phyloP scores from a whole-genome alignment of 2,888 invertebrate genomes.

The Polydrusus tereticollis region DNA sequence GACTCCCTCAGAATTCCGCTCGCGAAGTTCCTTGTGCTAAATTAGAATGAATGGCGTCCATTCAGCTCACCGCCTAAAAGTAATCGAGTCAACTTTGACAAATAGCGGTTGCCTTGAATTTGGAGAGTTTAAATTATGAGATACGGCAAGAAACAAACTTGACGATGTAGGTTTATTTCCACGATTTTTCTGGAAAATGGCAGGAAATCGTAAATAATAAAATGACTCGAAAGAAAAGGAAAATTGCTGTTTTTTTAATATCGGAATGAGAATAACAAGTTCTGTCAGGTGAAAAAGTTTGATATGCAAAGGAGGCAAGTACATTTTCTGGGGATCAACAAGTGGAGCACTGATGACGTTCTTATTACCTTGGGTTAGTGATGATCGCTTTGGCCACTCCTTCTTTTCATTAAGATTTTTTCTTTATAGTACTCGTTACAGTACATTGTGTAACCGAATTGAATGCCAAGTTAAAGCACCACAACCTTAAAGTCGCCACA shows the following conservation, averaged over 20 bases:
- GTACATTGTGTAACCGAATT: neutral
- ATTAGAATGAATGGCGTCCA: constrained; percentile 59
- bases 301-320: no score
- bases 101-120: constrained; percentile 55
- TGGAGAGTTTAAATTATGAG: constrained; percentile 48
- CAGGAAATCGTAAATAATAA: constrained; percentile 1
- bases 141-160: constrained; percentile 19
- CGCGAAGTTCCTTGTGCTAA: constrained; percentile 46
- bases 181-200: neutral
- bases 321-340: no score
- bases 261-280: no score
- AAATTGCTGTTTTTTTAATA: no score
- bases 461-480: constrained; percentile 16
- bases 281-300: no score
- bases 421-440: neutral
- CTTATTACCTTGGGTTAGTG: no score
- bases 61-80: constrained; percentile 54
- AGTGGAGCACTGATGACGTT: no score
- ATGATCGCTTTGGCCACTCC: no score
- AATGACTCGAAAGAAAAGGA: neutral
- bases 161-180: constrained; percentile 14
- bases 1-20: constrained; percentile 15
- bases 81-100: constrained; percentile 57
- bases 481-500: no score
- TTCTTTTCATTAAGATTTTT: no score